Evolutionary conservation across 1,140 invertebrate genomes (phyloP), one percentile per base, ranked within the genome.

Genomic region (Diplogasteroides magnus): DNA sequence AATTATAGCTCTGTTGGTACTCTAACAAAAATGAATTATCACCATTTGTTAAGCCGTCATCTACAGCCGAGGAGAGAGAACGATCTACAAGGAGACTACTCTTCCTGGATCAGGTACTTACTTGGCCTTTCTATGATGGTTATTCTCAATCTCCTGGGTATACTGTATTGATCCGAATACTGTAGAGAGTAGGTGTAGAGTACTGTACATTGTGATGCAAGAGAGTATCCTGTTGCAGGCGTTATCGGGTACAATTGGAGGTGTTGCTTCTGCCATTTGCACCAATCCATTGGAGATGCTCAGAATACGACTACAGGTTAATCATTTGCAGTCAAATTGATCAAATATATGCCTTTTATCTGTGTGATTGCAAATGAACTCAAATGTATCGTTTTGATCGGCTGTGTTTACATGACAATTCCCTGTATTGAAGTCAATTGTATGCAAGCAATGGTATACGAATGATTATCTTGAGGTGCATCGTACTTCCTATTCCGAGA

Each of bases 251-350:
- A 74, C 77, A 14, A 65, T 81, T 31, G 78, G 77, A 2, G 79
- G 79, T 14, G 70, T 80, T 15, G 65, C 74, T 13, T 74, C 79
- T 26, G 78, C 79, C 1, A 69, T 83, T 57, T 72, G 68, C 28
- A 81, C 79, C 25, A 81, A 81, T 72, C 81, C 81, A 27, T 56
- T 81, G 25, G 79, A 81, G 67, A 74, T 81, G 55, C 59, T 81
- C 25, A 61, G 79, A 61, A 82, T 81, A 59, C 69, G 79, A 29
- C 74, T 81, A 57, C 79, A 80, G 71, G 78, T 80, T 26, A 67
- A 37, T 59, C 26, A 37, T 60, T 74, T 3, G 29, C 0, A 23
- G 19, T 6, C 6, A 19, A 48, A 11, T 76, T 76, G 37, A 14
- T 13, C n/a, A 60, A 1, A 74, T 37, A 11, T 76, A 25, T 13